Evolutionary conservation across 2,113 vertebrate genomes (phyloP), one percentile per base, ranked within the genome.

Genomic region (Lagopus leucura): DNA sequence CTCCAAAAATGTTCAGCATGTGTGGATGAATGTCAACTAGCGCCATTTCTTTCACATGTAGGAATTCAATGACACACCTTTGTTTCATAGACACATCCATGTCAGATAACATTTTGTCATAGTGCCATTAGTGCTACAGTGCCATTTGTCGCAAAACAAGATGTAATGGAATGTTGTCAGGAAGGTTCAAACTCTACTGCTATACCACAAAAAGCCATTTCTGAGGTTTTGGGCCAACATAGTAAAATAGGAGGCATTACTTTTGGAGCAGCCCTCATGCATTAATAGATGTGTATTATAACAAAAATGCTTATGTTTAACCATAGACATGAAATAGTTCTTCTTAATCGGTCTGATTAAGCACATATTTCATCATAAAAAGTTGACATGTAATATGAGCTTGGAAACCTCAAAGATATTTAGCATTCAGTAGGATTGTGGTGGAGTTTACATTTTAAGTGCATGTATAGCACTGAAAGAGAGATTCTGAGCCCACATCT

Each of bases 401-500:
- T 84, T 81, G 94, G 90, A 95, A 96, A 97, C 86, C 83, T 95
- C 91, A 88, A 96, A 95, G 84, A 89, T 52, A 74, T 72, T 96
- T 96, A 88, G 42, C 86, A 89, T 97, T 94, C 75, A 60, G 91
- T 97, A 43, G 85, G 5, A 91, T 82, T 93, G 92, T 87, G 82
- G 85, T 67, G 72, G 71, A 67, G 83, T 97, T 97, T 97, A 93
- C 89, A 92, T 96, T 97, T 96, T 92, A 95, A 94, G 96, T 87
- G 94, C 92, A 79, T 91, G 82, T 92, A 74, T 93, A 89, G 71
- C 58, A 61, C 71, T 36, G 61, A 89, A 75, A 95, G 90, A 94
- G 93, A 92, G 90, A 96, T 95, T 97, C 95, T 95, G 92, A 86
- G 95, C 88, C 95, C 95, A 97, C 94, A 92, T 97, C 97, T 98